Percentiles rank a stretch among this genome's conserved stretches.
These are phyloP conservation scores for Pyxicephalus adspersus DNA, from an alignment of 2,113 vertebrate species.

Conservation along the genomic window DNA sequence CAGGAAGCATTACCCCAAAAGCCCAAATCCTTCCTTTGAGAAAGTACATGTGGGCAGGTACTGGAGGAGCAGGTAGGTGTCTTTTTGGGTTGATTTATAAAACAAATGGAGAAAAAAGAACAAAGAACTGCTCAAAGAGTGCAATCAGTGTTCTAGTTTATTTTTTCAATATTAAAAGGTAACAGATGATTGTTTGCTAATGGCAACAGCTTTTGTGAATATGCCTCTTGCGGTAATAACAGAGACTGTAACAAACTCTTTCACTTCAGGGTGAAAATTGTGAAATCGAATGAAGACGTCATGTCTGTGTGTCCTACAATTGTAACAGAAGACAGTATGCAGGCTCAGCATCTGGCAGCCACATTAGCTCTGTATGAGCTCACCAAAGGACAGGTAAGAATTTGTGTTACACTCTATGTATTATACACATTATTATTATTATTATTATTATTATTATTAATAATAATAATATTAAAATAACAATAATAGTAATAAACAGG, in stretches of 20 bases:
- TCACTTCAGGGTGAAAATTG: slow-evolving; percentile 80
- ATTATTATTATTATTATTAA: no score
- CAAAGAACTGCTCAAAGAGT: no score
- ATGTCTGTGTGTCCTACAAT: slow-evolving; percentile 91
- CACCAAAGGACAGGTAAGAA: slow-evolving; percentile 89
- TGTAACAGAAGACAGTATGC: slow-evolving; percentile 94
- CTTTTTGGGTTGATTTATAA: neutral
- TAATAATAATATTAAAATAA: no score
- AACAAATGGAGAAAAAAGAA: neutral
- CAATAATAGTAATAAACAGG: no score
- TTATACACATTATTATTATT: no score
- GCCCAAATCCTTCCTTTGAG: slow-evolving; percentile 88
- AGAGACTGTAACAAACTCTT: neutral
- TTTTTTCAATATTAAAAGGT: no score
- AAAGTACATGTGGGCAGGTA: slow-evolving; percentile 89
- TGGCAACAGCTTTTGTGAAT: no score
- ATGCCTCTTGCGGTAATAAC: no score
- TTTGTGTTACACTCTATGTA: no score
- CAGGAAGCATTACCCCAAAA: slow-evolving; percentile 93
- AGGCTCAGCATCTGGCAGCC: slow-evolving; percentile 93
- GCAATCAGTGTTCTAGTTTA: no score
- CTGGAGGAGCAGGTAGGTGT: slow-evolving; percentile 92
- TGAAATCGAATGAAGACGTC: slow-evolving; percentile 78
- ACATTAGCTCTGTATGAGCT: slow-evolving; percentile 91
- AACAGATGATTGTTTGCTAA: no score